Evolutionary conservation across 2,797 vertebrate genomes (phyloP), one percentile per base, ranked within the genome.

Genomic region (Premnoplex brunnescens): DNA sequence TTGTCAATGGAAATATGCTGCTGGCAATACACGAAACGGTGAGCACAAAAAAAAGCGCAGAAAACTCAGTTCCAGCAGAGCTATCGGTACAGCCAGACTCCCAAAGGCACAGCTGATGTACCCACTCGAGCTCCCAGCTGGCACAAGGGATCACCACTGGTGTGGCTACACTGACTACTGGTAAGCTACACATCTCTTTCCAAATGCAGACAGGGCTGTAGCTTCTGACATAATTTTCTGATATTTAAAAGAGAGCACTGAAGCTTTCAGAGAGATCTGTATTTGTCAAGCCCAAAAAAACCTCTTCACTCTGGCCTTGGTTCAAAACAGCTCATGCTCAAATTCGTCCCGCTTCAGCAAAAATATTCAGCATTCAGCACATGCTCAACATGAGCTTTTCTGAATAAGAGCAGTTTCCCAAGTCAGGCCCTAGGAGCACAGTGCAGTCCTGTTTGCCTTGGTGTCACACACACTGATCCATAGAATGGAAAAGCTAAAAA

Each of bases 321-420:
- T 66, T 97, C 93, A 96, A 76, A 56, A 92, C 76, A 93, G 89
- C 51, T 91, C 76, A 91, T 30, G 58, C 78, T 76, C 88, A 94
- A 87, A 95, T 97, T 92, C 1, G 5, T 93, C 72, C 28, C 6
- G 19, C 92, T 92, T 97, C 92, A 91, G 78, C 74, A 92, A 91
- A 89, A 97, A 89, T 82, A 89, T 75, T 96, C 88, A 87, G 88
- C 71, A 94, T 97, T 97, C 91, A 93, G 82, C 75, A 89, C 86
- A 89, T 62, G 93, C 37, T 77, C 27, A 20, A 74, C 71, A 69
- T 8, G 49, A 86, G 64, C 43, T 82, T 81, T 90, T 84, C 80
- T 94, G 85, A 95, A 51, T 20, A 67, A 79, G 41, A 88, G 56
- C 4, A 23, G 55, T 76, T 90, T 91, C 63, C 73, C 23, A 13